Evolutionary conservation across 2,888 invertebrate species (phyloP).

Genomic region (Drosophila paranaensis): DNA sequence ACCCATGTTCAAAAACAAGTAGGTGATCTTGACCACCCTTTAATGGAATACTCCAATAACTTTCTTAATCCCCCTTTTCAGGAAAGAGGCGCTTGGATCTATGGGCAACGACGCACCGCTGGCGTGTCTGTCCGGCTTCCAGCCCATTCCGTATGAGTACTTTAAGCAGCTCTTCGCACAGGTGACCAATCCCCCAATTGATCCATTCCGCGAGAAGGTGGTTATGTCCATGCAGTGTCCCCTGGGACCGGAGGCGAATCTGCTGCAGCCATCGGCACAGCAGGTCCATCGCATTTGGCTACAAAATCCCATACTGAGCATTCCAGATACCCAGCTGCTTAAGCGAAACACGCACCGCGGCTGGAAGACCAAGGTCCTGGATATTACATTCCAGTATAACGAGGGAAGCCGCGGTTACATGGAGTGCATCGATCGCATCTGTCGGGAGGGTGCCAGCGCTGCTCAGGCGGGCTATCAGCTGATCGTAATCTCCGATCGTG

Average conservation of each 20-base stretch:
- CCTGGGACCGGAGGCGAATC: constrained; percentile 97
- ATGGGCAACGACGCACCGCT: constrained; percentile 99
- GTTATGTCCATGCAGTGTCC: constrained; percentile 99
- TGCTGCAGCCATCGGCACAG: constrained; percentile 93
- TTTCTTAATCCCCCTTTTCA: constrained; percentile 79
- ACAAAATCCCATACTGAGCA: constrained; percentile 96
- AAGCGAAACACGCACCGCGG: constrained; percentile 93
- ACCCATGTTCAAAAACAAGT: constrained; percentile 98
- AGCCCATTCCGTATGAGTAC: constrained; percentile 97
- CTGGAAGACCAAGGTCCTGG: constrained; percentile 94
- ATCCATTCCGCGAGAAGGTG: constrained; percentile 98
- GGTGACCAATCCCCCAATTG: constrained; percentile 99
- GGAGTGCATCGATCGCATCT: constrained; percentile 91
- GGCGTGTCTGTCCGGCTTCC: constrained; percentile 97
- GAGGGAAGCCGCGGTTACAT: constrained; percentile 91
- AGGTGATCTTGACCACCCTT: constrained; percentile 75
- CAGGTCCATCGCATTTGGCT: constrained; percentile 96
- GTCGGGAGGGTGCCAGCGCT: constrained; percentile 92
- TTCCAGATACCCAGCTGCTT: constrained; percentile 94
- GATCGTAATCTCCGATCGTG: constrained; percentile 93
- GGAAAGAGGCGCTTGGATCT: constrained; percentile 98
- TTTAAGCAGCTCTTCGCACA: constrained; percentile 99
- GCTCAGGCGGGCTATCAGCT: constrained; percentile 92
- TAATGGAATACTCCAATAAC: not conserved
- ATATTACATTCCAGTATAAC: constrained; percentile 93